Conservation (phyloP, 1,140 invertebrate genomes). For the Teleogryllus occipitalis region DNA sequence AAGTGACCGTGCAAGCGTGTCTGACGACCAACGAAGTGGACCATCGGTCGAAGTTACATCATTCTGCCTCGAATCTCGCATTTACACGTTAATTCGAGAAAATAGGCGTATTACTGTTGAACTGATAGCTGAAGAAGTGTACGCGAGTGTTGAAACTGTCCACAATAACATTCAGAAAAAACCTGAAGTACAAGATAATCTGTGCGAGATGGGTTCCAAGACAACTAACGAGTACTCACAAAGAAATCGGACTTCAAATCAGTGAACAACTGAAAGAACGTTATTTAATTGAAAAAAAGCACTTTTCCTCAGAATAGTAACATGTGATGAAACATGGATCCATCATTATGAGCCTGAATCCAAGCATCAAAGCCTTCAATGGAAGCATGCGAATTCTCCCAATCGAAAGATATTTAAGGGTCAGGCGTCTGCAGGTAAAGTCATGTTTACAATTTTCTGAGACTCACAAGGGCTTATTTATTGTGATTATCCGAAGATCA, state of each 20-base stretch:
- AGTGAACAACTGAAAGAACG: not conserved
- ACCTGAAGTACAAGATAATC: conserved; percentile 6
- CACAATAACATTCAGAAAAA: conserved; percentile 7
- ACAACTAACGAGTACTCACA: not conserved
- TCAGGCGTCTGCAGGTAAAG: not conserved
- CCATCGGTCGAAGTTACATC: not conserved
- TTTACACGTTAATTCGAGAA: not conserved
- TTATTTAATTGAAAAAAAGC: not conserved
- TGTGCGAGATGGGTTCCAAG: conserved; percentile 2
- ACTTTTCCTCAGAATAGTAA: conserved; percentile 1
- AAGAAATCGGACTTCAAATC: conserved; percentile 11
- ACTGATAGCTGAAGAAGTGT: not conserved
- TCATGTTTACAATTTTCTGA: conserved; percentile 8
- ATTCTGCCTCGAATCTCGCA: not conserved
- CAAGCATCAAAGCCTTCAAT: conserved; percentile 9
- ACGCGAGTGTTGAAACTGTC: conserved; percentile 11
- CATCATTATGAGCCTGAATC: conserved; percentile 9
- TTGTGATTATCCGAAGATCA: not conserved
- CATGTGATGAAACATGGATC: conserved; percentile 2
- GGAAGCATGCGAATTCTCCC: conserved; percentile 7
- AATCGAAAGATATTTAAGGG: not conserved
- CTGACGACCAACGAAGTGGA: conserved; percentile 7
- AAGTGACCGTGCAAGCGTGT: not conserved
- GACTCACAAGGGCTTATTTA: conserved; percentile 2
- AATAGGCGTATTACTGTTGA: conserved; percentile 7